Percentiles rank a stretch among this genome's conserved stretches.
phyloP scores from a whole-genome alignment of 2,113 vertebrate genomes.

The Meleagris gallopavo region DNA sequence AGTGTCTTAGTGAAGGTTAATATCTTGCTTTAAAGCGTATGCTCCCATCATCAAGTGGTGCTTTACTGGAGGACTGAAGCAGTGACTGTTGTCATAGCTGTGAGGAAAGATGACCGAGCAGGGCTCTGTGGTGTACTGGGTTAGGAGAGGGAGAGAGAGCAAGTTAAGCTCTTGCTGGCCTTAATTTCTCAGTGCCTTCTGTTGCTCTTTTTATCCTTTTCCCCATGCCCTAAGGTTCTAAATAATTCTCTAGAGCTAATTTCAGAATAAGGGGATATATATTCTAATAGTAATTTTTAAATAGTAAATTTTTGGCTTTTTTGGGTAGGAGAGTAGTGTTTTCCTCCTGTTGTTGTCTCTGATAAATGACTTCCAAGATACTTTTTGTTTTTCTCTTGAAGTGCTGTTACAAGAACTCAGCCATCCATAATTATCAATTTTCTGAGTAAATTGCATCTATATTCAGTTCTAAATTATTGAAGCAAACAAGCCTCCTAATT shows the following conservation, averaged over 20 bases:
- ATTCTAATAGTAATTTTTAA: background rate
- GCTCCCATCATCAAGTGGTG: background rate
- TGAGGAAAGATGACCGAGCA: background rate
- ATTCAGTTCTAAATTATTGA: conserved; percentile 79
- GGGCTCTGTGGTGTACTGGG: background rate
- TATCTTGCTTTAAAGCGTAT: background rate
- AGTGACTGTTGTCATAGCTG: background rate
- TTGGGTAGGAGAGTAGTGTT: background rate
- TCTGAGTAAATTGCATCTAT: conserved; percentile 75
- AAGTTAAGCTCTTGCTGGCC: background rate
- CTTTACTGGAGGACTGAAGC: background rate
- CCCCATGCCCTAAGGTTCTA: background rate
- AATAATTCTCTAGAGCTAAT: background rate
- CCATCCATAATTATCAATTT: conserved; percentile 71
- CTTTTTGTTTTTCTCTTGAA: background rate
- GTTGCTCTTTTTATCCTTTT: background rate
- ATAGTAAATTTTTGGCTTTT: background rate
- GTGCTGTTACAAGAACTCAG: conserved; percentile 22
- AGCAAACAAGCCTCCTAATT: conserved; percentile 58
- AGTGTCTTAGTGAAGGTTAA: background rate
- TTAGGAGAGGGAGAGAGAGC: background rate
- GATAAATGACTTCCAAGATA: background rate
- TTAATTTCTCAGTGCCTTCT: background rate
- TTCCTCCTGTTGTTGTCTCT: background rate
- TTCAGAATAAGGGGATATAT: background rate